Evolutionary conservation across 37 sponge, comb jelly and placozoan genomes (phyloP), one percentile per base, ranked within the genome.

Genomic region (Chondrosia reniformis): DNA sequence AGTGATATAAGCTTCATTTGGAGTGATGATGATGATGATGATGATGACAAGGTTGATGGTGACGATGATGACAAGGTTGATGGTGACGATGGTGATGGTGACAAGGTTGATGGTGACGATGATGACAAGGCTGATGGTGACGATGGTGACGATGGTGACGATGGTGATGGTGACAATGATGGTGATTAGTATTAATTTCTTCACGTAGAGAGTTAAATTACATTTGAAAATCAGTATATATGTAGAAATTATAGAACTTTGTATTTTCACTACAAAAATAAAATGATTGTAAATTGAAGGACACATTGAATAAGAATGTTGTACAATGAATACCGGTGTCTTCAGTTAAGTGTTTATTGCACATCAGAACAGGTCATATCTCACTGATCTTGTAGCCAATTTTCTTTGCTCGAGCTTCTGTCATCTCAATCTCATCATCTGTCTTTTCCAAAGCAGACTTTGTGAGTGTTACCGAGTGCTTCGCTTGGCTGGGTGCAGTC

Each of bases 311-410:
- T n/a, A n/a, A n/a, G n/a, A n/a, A n/a, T n/a, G n/a, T n/a, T n/a
- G n/a, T n/a, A n/a, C n/a, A n/a, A n/a, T n/a, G n/a, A n/a, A n/a
- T n/a, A n/a, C n/a, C n/a, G n/a, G n/a, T n/a, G n/a, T n/a, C n/a
- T n/a, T n/a, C n/a, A n/a, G n/a, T n/a, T n/a, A n/a, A n/a, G n/a
- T n/a, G n/a, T n/a, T n/a, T n/a, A n/a, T n/a, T n/a, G n/a, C n/a
- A n/a, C n/a, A n/a, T n/a, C n/a, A n/a, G n/a, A n/a, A n/a, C n/a
- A n/a, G n/a, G n/a, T n/a, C n/a, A 89, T 15, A 89, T 82, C 4
- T 82, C 79, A 25, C 83, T 89, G 37, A 89, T 79, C 62, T 81
- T 80, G 55, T 89, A 89, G 25, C 90, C 90, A 25, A 89, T 55
- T 22, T 79, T 76, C 55, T 63, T 46, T 54, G 90, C 90, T 33